Evolutionary conservation across 2,113 vertebrate species (phyloP), one percentile per base, ranked within the genome.

Genomic region (Rhynchopsitta pachyrhyncha): DNA sequence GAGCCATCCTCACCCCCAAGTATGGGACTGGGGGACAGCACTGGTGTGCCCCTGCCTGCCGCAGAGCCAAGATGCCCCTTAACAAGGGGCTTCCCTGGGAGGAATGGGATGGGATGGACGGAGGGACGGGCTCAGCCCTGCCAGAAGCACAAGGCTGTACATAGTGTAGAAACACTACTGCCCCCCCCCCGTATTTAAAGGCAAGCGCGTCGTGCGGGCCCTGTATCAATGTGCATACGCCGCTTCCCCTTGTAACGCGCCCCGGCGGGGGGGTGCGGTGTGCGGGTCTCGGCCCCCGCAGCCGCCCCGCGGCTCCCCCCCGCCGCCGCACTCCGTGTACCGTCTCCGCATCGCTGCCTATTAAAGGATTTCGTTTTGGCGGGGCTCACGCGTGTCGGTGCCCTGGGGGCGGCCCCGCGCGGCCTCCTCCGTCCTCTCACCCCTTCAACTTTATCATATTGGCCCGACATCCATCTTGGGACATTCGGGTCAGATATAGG

Each of bases 321-420:
- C 44, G 11, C 7, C 9, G 23, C 31, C 35, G 29, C 33, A 33
- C 42, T 53, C 75, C 82, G 69, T 97, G 90, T 96, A 83, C 59
- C 57, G 78, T 97, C 87, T 93, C 88, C 94, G 70, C 83, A 59
- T 95, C 91, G 46, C 86, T 67, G 70, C 92, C 94, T 94, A 98
- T 98, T 98, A 98, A 98, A 98, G 93, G 95, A 96, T 97, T 96
- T 96, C 95, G 92, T 96, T 92, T 74, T 67, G 79, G 84, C 84
- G 94, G 97, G 95, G 94, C 91, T 93, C 50, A 19, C 24, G 6
- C 8, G 41, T 62, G 46, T 86, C 7, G 9, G 35, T 50, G 46
- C 25, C 14, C 28, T 16, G 37, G 69, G 10, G 17, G 25, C 6
- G 22, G 11, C 17, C 49, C 37, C 37, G 18, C 59, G 70, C 29